phyloP scores from a whole-genome alignment of 2,113 vertebrate genomes.

The Ptilonorhynchus violaceus region DNA sequence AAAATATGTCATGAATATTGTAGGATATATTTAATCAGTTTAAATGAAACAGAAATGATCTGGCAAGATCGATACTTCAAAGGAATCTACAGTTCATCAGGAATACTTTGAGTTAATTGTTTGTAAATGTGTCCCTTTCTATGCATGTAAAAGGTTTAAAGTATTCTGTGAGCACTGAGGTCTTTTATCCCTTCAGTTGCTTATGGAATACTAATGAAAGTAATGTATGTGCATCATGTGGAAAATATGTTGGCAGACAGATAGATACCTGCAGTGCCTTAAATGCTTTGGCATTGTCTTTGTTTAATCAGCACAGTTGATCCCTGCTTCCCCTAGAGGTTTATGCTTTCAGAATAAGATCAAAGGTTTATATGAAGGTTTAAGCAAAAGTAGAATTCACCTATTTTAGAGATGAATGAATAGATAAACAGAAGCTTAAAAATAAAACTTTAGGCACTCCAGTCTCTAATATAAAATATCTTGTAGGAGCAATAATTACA shows the following conservation, averaged over 20 bases:
- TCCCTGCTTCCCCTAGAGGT: constrained; percentile 12
- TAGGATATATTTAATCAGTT: not conserved
- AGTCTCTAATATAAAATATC: not conserved
- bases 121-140: constrained; percentile 19
- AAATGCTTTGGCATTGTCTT: constrained; percentile 36
- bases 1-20: not conserved
- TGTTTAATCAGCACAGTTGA: not conserved
- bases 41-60: not conserved
- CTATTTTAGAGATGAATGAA: constrained; percentile 18
- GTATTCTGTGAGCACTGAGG: not conserved
- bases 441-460: constrained; percentile 1
- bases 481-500: constrained; percentile 10
- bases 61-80: constrained; percentile 6
- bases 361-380: constrained; percentile 48
- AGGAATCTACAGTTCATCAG: not conserved
- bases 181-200: not conserved
- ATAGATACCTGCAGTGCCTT: constrained; percentile 52
- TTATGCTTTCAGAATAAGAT: constrained; percentile 39
- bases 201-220: constrained; percentile 39
- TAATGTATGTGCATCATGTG: constrained; percentile 34
- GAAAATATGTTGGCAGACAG: constrained; percentile 54
- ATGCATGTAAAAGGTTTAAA: not conserved
- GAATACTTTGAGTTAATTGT: not conserved
- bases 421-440: constrained; percentile 45
- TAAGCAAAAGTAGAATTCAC: constrained; percentile 25